Evolutionary conservation across 2,888 invertebrate species (phyloP), one percentile per base, ranked within the genome.

Genomic region (Eurytoma adleriae): DNA sequence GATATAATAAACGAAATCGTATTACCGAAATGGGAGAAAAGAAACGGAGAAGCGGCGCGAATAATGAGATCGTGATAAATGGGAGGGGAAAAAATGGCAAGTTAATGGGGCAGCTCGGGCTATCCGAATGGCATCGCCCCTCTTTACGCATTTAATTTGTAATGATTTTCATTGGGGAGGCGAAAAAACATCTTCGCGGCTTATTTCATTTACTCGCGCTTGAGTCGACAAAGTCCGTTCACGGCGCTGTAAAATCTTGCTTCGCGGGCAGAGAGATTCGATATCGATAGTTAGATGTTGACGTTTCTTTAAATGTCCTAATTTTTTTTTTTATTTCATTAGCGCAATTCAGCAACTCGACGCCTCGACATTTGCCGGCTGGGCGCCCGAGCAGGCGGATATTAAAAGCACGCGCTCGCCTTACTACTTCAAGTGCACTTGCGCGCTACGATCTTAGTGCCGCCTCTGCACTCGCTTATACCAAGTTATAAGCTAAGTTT

Each of bases 401-500:
- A 27, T 54, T 54, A 54, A n/a, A n/a, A 54, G 14, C 27, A 1
- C n/a, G 27, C 30, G 24, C n/a, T 54, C 14, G 16, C 30, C 4
- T 40, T 54, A 40, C 66, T 68, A 10, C 5, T 24, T 75, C 57
- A 27, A 27, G 50, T 20, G 48, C 57, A 57, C 57, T 66, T 40
- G 40, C 30, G 69, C 64, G 24, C 48, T 13, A n/a, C 48, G 62
- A 64, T 30, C 40, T 7, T 3, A n/a, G 3, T 40, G 12, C 12
- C 13, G 12, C 14, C 3, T 59, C 30, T 20, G 30, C 27, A 30
- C 48, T 56, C 18, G 24, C 62, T 73, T 64, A 68, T 57, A 71
- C 66, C 66, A 70, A 78, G 66, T 78, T 78, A 71, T 59, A 66
- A 56, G 30, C 13, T 12, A 67, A 67, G 50, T 72, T 78, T 71